Percentiles rank a stretch among this genome's conserved stretches.
Conservation (phyloP, 2,888 invertebrate genomes). For the Apamea monoglypha region DNA sequence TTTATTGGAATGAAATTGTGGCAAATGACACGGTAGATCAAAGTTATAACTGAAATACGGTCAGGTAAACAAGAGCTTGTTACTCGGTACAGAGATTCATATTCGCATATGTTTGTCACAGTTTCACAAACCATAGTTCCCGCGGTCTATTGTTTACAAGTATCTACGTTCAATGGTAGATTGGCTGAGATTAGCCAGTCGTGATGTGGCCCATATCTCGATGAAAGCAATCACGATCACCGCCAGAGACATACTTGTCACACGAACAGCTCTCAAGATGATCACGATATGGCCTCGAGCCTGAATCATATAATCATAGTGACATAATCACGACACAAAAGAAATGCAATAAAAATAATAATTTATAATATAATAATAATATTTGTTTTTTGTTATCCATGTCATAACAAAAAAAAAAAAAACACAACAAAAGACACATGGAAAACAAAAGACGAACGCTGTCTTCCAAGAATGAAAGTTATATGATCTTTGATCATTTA, state of each 20-base stretch:
- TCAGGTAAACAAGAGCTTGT: constrained; percentile 31
- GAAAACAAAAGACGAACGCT: constrained; percentile 4
- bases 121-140: constrained; percentile 66
- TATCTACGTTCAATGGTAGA: constrained; percentile 69
- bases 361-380: no score
- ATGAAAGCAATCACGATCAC: constrained; percentile 85
- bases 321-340: constrained; percentile 46
- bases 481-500: constrained; percentile 22
- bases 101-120: constrained; percentile 62
- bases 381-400: no score
- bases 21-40: neutral
- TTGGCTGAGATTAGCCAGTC: constrained; percentile 76
- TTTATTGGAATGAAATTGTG: constrained; percentile 2
- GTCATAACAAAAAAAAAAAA: no score
- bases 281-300: constrained; percentile 68
- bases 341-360: constrained; percentile 15
- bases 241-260: constrained; percentile 73
- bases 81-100: constrained; percentile 25
- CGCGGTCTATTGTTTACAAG: constrained; percentile 71
- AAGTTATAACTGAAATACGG: constrained; percentile 15
- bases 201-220: constrained; percentile 82
- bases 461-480: constrained; percentile 29
- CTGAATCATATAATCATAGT: constrained; percentile 42
- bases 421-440: no score
- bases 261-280: constrained; percentile 72